Evolutionary conservation across 2,113 vertebrate species (phyloP).

Genomic region (Eira barbara): DNA sequence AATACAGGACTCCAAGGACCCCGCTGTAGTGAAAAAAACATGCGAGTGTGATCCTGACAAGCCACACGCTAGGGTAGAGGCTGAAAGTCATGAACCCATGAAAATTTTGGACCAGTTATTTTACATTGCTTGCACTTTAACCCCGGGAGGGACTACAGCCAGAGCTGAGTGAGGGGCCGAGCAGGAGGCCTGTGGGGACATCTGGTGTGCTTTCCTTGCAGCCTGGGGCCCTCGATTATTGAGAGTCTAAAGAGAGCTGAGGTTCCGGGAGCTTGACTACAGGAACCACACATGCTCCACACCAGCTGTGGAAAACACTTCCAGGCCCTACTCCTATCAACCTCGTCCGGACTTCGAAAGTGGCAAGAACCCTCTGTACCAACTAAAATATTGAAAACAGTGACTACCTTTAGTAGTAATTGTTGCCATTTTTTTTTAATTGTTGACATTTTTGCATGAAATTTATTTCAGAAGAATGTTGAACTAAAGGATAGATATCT

Average conservation of each 20-base stretch:
- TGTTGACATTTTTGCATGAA: background rate
- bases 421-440: background rate
- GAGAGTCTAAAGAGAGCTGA: background rate
- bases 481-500: background rate
- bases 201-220: background rate
- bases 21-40: too few relatives aligned
- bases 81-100: background rate
- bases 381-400: background rate
- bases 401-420: background rate
- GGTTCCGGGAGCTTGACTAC: background rate
- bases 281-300: background rate
- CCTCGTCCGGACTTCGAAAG: background rate
- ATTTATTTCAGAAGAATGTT: background rate
- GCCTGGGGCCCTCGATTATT: background rate
- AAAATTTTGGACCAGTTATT: background rate
- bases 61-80: background rate
- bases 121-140: background rate
- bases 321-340: background rate
- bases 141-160: too few relatives aligned
- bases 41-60: background rate
- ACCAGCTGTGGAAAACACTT: accelerated
- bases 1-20: background rate
- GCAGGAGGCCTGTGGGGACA: background rate
- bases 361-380: background rate
- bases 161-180: background rate